Evolutionary conservation across 2,113 vertebrate species (phyloP).

Genomic region (Neomonachus schauinslandi): DNA sequence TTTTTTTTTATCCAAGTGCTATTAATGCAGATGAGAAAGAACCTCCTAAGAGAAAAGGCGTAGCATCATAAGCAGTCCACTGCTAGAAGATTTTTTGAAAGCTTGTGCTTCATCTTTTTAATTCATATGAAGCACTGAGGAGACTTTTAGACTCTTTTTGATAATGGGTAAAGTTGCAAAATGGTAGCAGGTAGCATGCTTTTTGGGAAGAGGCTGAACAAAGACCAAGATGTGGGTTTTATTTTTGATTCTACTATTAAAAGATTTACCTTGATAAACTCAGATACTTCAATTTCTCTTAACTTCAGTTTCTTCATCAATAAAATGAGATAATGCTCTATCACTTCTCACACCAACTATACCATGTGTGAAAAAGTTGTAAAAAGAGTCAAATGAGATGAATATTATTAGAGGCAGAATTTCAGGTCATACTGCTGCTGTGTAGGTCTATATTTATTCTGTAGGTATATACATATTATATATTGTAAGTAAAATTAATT

Average conservation of each 20-base stretch:
- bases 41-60: not conserved
- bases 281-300: not conserved
- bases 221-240: not conserved
- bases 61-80: not conserved
- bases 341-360: not conserved
- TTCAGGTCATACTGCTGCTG: not conserved
- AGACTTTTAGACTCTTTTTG: not conserved
- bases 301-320: not conserved
- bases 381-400: not conserved
- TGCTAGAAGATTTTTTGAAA: not conserved
- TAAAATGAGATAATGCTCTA: not conserved
- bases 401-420: not conserved
- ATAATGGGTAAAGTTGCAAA: not conserved
- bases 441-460: not conserved
- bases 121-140: not conserved
- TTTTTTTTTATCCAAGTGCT: not conserved
- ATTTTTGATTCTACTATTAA: slow-evolving; percentile 15
- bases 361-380: not conserved
- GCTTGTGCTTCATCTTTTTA: not conserved
- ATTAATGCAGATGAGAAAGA: not conserved
- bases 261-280: not conserved
- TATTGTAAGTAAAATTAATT: not conserved
- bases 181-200: not conserved
- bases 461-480: not conserved
- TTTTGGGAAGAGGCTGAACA: not conserved